Evolutionary conservation across 2,888 invertebrate genomes (phyloP), one percentile per base, ranked within the genome.

Genomic region (Macrosiphum euphorbiae): DNA sequence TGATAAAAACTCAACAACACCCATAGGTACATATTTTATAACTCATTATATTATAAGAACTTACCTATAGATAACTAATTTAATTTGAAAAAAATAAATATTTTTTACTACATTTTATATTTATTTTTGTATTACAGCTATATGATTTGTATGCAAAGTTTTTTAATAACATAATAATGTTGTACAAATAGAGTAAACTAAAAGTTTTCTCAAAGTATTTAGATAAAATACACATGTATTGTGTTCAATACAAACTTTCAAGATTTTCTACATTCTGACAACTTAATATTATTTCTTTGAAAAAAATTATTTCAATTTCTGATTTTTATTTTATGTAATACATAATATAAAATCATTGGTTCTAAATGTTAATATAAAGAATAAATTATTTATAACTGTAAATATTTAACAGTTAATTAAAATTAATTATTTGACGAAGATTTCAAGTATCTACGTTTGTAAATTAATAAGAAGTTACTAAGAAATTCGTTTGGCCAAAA

Each of bases 81-180:
- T 55, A 20, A 55, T 55, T 20, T 55, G 55, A 55, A 55, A 55
- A 90, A 67, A 47, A 50, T 47, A n/a, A 28, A 28, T 85, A 78
- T 41, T 28, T 47, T 35, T 88, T 44, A 41, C 41, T 61, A 61
- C 4, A 55, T 44, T 20, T 89, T 28, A 44, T 44, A 16, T 26
- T 44, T 35, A 61, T 88, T 88, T 50, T 88, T 52, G 52, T 35
- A 52, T n/a, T 24, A 52, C 1, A 87, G 20, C 20, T 50, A 52
- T 55, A 55, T 52, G 78, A 78, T 78, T 52, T 35, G 52, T 35
- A 52, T 35, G 24, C 26, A 88, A 88, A 88, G 88, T 88, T 88
- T 88, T 88, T 55, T 88, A 88, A 88, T 88, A 88, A 55, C 35
- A 88, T 88, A 52, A 88, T 88, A 52, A 88, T 52, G 52, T 47